These are phyloP conservation scores for Thermophis baileyi DNA, from an alignment of 2,113 vertebrate species.

Conservation along the genomic window DNA sequence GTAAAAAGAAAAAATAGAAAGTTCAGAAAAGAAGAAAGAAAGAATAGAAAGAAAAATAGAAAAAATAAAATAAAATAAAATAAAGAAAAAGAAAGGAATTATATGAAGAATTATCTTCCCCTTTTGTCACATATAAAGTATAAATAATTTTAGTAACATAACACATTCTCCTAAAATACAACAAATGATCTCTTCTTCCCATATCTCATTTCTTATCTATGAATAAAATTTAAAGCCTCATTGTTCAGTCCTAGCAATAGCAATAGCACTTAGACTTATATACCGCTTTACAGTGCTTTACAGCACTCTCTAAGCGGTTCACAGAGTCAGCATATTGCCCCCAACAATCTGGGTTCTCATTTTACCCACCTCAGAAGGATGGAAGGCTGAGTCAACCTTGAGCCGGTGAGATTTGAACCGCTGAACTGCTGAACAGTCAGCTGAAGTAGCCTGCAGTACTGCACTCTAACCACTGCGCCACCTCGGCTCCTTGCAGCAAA, in stretches of 20 bases:
- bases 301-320: too few species aligned
- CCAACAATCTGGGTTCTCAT: too few species aligned
- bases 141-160: not conserved
- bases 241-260: not conserved
- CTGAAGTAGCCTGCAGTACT: too few species aligned
- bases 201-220: not conserved
- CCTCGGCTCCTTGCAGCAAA: too few species aligned
- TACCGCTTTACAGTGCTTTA: too few species aligned
- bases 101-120: not conserved
- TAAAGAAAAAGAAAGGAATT: not conserved
- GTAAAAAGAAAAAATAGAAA: not conserved
- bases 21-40: not conserved
- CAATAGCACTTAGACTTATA: too few species aligned
- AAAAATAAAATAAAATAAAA: not conserved
- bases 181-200: not conserved
- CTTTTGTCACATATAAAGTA: not conserved
- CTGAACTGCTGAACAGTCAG: too few species aligned
- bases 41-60: not conserved
- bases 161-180: not conserved
- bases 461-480: too few species aligned
- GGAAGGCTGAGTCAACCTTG: too few species aligned
- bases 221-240: not conserved
- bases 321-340: too few species aligned
- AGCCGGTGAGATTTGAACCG: too few species aligned
- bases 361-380: too few species aligned